Percentiles rank a stretch among this genome's conserved stretches.
Evolutionary conservation across 2,113 vertebrate genomes (phyloP).

Genomic region (Tragelaphus scriptus): DNA sequence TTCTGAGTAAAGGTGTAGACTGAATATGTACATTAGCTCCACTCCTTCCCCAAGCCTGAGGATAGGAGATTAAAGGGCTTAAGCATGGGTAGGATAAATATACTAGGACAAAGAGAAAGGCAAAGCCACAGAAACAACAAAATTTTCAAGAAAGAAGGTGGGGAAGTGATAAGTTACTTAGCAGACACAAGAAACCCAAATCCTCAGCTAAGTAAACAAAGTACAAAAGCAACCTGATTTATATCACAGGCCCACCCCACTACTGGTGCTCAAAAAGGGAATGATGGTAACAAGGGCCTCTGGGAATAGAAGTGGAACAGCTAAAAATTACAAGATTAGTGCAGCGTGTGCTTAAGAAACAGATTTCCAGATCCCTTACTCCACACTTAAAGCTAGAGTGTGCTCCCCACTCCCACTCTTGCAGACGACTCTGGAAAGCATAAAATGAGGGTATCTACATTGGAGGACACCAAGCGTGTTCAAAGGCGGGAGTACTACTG

Average conservation of each 20-base stretch:
- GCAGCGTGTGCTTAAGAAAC: background rate
- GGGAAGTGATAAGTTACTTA: background rate
- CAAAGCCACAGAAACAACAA: background rate
- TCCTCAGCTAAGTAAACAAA: background rate
- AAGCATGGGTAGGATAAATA: background rate
- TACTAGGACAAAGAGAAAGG: background rate
- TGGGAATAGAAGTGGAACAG: background rate
- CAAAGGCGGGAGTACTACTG: background rate
- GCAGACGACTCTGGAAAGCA: background rate
- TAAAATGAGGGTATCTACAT: background rate
- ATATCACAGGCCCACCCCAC: background rate
- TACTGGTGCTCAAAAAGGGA: background rate
- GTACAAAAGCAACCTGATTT: background rate
- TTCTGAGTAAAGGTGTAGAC: background rate
- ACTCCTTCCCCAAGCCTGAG: background rate
- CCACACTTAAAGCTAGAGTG: background rate
- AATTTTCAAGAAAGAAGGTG: background rate
- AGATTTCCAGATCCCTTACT: background rate
- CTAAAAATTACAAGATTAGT: background rate
- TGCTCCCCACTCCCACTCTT: background rate
- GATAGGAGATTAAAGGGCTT: background rate
- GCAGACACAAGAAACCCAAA: background rate
- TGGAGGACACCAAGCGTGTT: background rate
- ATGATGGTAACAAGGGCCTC: background rate
- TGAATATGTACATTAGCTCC: background rate